phyloP scores from a whole-genome alignment of 2,797 vertebrate genomes.

The Pachyuromys duprasi region DNA sequence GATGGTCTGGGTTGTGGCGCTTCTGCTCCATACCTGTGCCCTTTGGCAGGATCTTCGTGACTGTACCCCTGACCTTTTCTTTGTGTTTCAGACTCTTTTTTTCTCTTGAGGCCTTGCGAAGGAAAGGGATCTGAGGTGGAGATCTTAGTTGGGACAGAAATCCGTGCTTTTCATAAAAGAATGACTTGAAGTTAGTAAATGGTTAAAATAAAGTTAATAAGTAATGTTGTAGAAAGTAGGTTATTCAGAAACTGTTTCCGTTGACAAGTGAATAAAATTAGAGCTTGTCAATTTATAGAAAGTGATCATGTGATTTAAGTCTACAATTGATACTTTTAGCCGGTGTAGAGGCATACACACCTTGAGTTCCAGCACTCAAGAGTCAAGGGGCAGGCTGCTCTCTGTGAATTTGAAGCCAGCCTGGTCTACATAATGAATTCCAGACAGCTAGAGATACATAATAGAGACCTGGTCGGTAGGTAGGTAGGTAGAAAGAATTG shows the following conservation, averaged over 20 bases:
- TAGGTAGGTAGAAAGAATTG: background rate
- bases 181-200: constrained; percentile 6
- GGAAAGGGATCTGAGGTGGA: background rate
- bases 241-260: constrained; percentile 25
- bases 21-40: background rate
- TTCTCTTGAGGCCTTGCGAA: constrained; percentile 2
- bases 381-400: background rate
- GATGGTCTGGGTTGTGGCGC: background rate
- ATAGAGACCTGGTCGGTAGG: background rate
- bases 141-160: background rate
- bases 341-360: too few species aligned
- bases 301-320: constrained; percentile 37
- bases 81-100: constrained; percentile 60
- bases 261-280: constrained; percentile 29
- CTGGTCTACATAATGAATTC: background rate
- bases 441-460: background rate
- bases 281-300: constrained; percentile 5
- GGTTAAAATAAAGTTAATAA: constrained; percentile 52
- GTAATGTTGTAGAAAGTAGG: background rate
- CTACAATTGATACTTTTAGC: background rate
- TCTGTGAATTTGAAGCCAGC: background rate
- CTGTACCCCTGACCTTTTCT: constrained; percentile 1
- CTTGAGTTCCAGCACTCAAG: background rate
- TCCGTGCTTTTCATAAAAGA: constrained; percentile 19
- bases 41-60: background rate